Evolutionary conservation across 2,888 invertebrate species (phyloP).

Genomic region (Xestia rhomboidea): DNA sequence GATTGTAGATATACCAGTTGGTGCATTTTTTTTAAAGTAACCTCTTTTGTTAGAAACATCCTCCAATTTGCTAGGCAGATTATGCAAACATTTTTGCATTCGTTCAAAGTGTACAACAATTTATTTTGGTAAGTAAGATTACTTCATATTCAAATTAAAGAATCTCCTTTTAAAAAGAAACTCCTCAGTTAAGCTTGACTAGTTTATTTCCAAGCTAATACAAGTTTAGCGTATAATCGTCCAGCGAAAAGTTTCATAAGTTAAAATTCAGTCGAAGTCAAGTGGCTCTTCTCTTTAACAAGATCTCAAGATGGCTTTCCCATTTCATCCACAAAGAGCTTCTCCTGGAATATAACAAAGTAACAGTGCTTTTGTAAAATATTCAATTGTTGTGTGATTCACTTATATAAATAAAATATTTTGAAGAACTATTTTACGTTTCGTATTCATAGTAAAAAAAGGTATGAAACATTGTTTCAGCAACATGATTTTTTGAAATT

Average conservation of each 20-base stretch:
- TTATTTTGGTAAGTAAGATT: neutral
- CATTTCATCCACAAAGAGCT: slow-evolving; percentile 61
- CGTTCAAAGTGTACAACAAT: neutral
- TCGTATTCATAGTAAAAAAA: neutral
- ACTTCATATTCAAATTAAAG: neutral
- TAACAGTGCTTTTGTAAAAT: slow-evolving; percentile 28
- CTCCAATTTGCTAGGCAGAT: neutral
- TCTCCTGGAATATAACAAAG: slow-evolving; percentile 36
- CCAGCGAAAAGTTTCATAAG: slow-evolving; percentile 60
- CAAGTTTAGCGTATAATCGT: slow-evolving; percentile 52
- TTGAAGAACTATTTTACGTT: neutral
- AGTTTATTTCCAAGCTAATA: slow-evolving; percentile 57
- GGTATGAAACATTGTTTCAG: neutral
- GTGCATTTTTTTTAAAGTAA: neutral
- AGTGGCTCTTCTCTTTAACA: slow-evolving; percentile 67
- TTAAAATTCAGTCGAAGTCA: slow-evolving; percentile 66
- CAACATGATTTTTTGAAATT: neutral
- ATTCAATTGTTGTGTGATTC: slow-evolving; percentile 27
- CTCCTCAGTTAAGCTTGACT: slow-evolving; percentile 19
- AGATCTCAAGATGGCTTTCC: slow-evolving; percentile 67
- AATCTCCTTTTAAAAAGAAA: neutral
- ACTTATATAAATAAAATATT: slow-evolving; percentile 7
- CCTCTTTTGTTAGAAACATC: neutral
- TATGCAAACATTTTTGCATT: neutral
- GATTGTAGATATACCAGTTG: neutral